phyloP scores from a whole-genome alignment of 2,888 invertebrate species.

The Eupeodes luniger region DNA sequence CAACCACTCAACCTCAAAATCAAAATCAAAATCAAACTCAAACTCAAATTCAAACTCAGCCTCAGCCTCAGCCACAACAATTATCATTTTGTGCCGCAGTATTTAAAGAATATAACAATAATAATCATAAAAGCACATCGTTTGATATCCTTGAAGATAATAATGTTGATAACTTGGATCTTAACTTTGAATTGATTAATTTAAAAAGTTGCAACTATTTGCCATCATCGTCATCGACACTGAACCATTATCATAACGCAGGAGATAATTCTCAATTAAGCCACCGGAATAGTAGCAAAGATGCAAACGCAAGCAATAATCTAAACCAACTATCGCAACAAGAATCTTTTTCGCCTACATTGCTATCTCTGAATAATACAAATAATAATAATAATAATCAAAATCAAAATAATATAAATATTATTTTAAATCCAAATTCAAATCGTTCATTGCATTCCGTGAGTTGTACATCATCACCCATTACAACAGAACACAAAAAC shows the following conservation, averaged over 20 bases:
- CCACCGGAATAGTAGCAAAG: slow-evolving; percentile 52
- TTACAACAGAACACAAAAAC: slow-evolving; percentile 47
- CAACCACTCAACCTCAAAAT: slow-evolving; percentile 52
- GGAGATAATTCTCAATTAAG: not conserved
- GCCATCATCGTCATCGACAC: slow-evolving; percentile 30
- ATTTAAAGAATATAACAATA: slow-evolving; percentile 1
- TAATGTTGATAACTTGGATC: slow-evolving; percentile 55
- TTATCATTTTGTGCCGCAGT: slow-evolving; percentile 43
- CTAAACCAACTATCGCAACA: slow-evolving; percentile 37
- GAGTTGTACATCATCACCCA: slow-evolving; percentile 67
- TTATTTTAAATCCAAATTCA: slow-evolving; percentile 21
- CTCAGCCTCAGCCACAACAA: slow-evolving; percentile 69
- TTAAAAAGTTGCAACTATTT: slow-evolving; percentile 53
- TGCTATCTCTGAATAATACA: slow-evolving; percentile 26
- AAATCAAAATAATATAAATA: not conserved
- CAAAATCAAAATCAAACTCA: not conserved
- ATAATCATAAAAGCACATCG: not conserved
- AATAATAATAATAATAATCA: slow-evolving; percentile 7
- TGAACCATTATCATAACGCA: slow-evolving; percentile 29
- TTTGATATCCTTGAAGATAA: slow-evolving; percentile 50
- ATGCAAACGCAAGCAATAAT: slow-evolving; percentile 59
- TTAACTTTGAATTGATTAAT: slow-evolving; percentile 59
- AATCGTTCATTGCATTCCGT: slow-evolving; percentile 73
- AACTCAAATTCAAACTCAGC: too few relatives aligned
- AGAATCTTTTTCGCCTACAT: slow-evolving; percentile 46